These are phyloP conservation scores for Acropternis orthonyx DNA, from an alignment of 2,797 vertebrate species.

Conservation along the genomic window DNA sequence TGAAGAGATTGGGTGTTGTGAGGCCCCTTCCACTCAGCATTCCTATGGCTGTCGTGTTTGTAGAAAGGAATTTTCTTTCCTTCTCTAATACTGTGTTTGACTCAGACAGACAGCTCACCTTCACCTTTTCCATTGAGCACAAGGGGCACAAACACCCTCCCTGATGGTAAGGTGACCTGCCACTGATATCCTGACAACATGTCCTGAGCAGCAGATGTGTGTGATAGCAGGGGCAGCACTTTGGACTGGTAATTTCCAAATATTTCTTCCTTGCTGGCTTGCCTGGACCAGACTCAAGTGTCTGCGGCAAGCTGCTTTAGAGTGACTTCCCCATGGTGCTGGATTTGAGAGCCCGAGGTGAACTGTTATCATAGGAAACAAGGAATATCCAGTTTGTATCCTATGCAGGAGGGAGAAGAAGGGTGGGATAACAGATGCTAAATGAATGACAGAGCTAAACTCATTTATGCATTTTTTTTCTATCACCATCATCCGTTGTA, in stretches of 20 bases:
- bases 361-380: background rate
- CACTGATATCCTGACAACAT: background rate
- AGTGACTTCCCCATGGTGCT: accelerated
- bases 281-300: background rate
- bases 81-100: background rate
- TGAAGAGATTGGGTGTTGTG: background rate
- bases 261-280: background rate
- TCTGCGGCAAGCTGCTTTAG: background rate
- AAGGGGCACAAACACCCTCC: accelerated
- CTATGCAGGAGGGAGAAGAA: background rate
- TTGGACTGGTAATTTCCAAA: accelerated
- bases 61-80: background rate
- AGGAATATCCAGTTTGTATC: accelerated
- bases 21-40: background rate
- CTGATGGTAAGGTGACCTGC: background rate
- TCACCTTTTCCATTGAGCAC: background rate
- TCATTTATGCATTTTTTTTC: background rate
- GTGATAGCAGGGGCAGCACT: background rate
- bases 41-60: background rate
- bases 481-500: accelerated
- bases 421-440: background rate
- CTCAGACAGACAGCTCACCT: accelerated
- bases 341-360: background rate
- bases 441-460: background rate
- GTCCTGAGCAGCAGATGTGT: background rate